A percentile compares a stretch with the other conserved stretches of the same genome.
Conservation (phyloP, 2,113 vertebrate genomes). For the Corythornis cristatus region DNA sequence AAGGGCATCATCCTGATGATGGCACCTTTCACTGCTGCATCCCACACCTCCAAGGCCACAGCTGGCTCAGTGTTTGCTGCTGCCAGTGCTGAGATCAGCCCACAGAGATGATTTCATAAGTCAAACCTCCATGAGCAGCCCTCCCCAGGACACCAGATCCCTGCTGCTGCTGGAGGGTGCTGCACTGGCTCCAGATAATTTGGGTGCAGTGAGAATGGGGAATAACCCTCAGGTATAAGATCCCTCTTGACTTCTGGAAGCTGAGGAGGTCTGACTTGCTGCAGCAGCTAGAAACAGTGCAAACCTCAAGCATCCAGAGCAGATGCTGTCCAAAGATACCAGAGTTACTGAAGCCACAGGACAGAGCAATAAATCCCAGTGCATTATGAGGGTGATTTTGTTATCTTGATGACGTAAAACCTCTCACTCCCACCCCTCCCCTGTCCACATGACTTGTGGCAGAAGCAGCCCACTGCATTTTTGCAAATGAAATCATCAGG, state of each 20-base stretch:
- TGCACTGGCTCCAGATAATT: not conserved
- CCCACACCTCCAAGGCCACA: not conserved
- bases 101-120: not conserved
- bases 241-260: not conserved
- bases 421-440: not conserved
- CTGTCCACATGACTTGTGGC: not conserved
- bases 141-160: not conserved
- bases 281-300: not conserved
- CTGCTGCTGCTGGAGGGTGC: not conserved
- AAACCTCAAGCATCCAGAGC: not conserved
- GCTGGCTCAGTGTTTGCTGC: not conserved
- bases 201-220: not conserved
- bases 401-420: not conserved
- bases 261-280: not conserved
- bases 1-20: not conserved
- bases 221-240: not conserved
- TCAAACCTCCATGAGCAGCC: not conserved
- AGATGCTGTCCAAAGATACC: not conserved
- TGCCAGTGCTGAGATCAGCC: not conserved
- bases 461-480: not conserved
- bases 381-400: not conserved
- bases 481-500: not conserved
- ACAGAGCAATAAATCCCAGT: slow-evolving; percentile 17
- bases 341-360: not conserved
- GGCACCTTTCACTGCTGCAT: not conserved